Percentiles rank a stretch among this genome's conserved stretches.
These are phyloP conservation scores for Odocoileus virginianus DNA, from an alignment of 2,113 vertebrate species.

Conservation along the genomic window DNA sequence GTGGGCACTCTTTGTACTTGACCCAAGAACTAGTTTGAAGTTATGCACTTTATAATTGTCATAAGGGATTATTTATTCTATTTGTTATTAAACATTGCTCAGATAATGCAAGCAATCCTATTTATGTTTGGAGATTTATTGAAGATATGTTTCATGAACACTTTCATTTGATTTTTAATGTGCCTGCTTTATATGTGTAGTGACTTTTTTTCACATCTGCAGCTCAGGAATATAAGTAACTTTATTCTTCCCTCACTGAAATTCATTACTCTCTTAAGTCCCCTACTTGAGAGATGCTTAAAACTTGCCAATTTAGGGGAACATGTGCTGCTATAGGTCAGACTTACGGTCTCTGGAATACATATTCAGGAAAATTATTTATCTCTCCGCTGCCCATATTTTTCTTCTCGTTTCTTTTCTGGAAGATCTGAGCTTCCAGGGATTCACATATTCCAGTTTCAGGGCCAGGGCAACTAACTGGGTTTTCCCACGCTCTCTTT, in stretches of 20 bases:
- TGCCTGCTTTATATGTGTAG: not conserved
- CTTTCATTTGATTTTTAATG: not conserved
- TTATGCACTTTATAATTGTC: not conserved
- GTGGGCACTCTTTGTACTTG: not conserved
- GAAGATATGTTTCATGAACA: not conserved
- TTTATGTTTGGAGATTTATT: not conserved
- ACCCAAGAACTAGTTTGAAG: not conserved
- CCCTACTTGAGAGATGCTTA: not conserved
- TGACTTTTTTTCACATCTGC: not conserved
- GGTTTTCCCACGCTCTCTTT: not conserved
- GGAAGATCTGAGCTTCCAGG: not conserved
- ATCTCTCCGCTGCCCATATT: not conserved
- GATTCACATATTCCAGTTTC: not conserved
- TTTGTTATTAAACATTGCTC: not conserved
- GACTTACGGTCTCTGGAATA: not conserved
- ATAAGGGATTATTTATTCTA: not conserved
- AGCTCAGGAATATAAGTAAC: not conserved
- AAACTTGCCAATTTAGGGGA: not conserved
- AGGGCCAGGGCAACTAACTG: fast-evolving
- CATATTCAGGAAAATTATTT: not conserved
- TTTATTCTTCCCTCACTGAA: slow-evolving; percentile 13
- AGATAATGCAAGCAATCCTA: not conserved
- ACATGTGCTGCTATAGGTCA: not conserved
- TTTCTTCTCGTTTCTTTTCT: not conserved
- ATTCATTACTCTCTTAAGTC: not conserved